Evolutionary conservation across 2,888 invertebrate species (phyloP), one percentile per base, ranked within the genome.

Genomic region (Limnephilus lunatus): DNA sequence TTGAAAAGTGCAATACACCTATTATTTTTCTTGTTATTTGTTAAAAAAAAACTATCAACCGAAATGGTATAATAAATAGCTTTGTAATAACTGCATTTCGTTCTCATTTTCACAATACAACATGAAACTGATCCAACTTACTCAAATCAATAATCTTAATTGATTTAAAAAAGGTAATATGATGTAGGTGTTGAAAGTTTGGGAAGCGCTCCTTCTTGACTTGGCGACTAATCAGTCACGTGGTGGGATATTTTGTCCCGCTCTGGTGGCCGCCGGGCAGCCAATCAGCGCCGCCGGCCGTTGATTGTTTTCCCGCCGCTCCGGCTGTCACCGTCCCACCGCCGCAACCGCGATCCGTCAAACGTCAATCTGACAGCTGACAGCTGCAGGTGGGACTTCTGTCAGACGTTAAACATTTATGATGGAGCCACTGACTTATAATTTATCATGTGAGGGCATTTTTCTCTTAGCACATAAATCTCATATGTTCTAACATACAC

Each of bases 251-350:
- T 83, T 48, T 53, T 53, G 90, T 90, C 90, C n/a, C 90, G 48
- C 90, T 90, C 90, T 83, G 90, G 44, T 53, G 90, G 82, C 83
- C 82, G 39, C 31, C 82, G 90, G 83, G 82, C 83, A 44, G 53
- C 90, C 90, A 90, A 90, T 90, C 83, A 83, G 81, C 82, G 90
- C 90, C 90, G 83, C 31, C 90, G 90, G 90, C 90, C 53, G 83
- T 31, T 81, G 81, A 83, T 82, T 90, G 90, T 90, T 90, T 90
- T 90, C 83, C 90, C 83, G 90, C 83, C 90, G 44, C 82, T 83
- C 12, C 48, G 30, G 87, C 87, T 87, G 87, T 87, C 87, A 87
- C 87, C 87, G 68, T 87, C 87, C 87, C 87, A 87, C 87, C 87
- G 68, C 87, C 48, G 48, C 87, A 30, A 87, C 87, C 87, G 68